Evolutionary conservation across 2,113 vertebrate species (phyloP).

Genomic region (Trematomus loennbergii): DNA sequence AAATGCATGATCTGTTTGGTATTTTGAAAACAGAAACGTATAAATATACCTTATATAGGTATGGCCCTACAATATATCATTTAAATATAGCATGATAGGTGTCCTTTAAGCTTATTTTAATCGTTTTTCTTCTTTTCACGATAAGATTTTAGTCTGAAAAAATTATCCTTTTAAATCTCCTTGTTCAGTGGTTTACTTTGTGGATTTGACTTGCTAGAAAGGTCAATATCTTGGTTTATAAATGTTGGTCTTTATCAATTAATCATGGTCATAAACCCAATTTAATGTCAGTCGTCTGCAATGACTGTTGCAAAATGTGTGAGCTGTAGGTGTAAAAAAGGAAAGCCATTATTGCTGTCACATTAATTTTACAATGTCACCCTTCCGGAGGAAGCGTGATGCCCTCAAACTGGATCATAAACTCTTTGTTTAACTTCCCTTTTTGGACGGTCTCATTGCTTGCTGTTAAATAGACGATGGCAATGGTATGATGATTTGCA

Average conservation of each 20-base stretch:
- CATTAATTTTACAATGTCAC: conserved; percentile 17
- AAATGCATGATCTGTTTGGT: too few relatives aligned
- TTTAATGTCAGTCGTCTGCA: background rate
- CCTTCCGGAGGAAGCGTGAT: background rate
- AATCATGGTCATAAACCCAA: background rate
- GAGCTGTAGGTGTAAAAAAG: background rate
- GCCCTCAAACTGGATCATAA: conserved; percentile 5
- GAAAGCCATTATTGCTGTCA: conserved; percentile 7
- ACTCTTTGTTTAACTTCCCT: background rate
- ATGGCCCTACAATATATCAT: too few relatives aligned
- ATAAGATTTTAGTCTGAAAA: background rate
- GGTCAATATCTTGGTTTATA: background rate
- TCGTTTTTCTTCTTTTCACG: background rate
- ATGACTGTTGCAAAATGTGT: background rate
- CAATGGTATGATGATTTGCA: background rate
- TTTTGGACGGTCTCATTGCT: background rate
- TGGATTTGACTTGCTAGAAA: background rate
- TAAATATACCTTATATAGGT: too few relatives aligned
- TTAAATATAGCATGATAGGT: too few relatives aligned
- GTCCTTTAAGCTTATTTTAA: too few relatives aligned
- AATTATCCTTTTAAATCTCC: conserved; percentile 1
- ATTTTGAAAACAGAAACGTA: too few relatives aligned
- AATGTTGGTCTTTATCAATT: background rate
- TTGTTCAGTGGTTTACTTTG: background rate
- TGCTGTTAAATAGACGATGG: background rate